Percentiles rank a stretch among this genome's conserved stretches.
Conservation (phyloP, 2,113 vertebrate genomes). For the Triplophysa dalaica region DNA sequence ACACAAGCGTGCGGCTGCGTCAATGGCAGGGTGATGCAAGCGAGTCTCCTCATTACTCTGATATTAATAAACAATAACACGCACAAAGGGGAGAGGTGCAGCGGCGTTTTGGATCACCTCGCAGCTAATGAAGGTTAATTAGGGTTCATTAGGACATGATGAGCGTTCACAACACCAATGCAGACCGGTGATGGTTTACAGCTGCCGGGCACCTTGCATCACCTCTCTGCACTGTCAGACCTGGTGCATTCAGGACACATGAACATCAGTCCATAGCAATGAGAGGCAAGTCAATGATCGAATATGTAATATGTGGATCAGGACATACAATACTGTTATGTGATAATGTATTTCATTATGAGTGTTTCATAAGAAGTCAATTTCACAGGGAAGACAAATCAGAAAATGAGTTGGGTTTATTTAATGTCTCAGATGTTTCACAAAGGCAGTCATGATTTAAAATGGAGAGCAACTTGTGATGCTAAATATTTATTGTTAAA, state of each 20-base stretch:
- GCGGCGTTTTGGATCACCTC: slow-evolving; percentile 56
- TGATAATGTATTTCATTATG: too few relatives aligned
- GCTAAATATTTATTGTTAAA: too few relatives aligned
- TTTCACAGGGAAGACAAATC: too few relatives aligned
- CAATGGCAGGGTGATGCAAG: slow-evolving; percentile 8
- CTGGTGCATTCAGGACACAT: slow-evolving; percentile 27
- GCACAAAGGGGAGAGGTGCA: slow-evolving; percentile 44
- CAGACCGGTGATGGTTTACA: slow-evolving; percentile 15
- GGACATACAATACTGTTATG: too few relatives aligned
- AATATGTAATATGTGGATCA: not conserved
- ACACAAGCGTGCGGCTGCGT: not conserved
- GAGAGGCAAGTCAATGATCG: not conserved
- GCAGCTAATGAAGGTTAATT: slow-evolving; percentile 66
- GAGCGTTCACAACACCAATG: slow-evolving; percentile 44
- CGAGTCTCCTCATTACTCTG: slow-evolving; percentile 50
- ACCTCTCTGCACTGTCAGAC: slow-evolving; percentile 25
- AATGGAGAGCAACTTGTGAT: too few relatives aligned
- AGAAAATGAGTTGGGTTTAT: too few relatives aligned
- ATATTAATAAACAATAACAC: slow-evolving; percentile 56
- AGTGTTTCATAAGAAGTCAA: not conserved
- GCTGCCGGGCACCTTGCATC: slow-evolving; percentile 30
- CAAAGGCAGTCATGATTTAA: too few relatives aligned
- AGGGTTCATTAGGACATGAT: slow-evolving; percentile 59
- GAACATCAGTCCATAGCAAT: slow-evolving; percentile 28
- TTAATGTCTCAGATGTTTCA: too few relatives aligned